Evolutionary conservation across 2,113 vertebrate species (phyloP).

Genomic region (Saguinus midas): DNA sequence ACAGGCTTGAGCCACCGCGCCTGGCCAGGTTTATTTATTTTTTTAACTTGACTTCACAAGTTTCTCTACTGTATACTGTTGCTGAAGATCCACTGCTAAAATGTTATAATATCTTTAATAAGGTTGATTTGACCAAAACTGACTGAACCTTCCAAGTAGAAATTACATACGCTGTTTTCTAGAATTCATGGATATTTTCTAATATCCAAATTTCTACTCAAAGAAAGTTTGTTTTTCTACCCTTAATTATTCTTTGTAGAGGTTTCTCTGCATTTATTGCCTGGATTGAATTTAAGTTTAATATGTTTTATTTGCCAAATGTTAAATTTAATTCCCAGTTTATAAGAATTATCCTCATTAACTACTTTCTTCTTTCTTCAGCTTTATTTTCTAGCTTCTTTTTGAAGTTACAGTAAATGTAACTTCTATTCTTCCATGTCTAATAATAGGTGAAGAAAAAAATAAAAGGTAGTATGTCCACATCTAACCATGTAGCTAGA

Average conservation of each 20-base stretch:
- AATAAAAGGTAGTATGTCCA: neutral
- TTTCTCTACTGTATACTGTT: neutral
- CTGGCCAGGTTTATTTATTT: neutral
- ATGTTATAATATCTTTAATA: neutral
- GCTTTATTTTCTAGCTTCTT: neutral
- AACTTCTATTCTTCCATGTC: neutral
- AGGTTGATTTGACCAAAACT: neutral
- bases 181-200: neutral
- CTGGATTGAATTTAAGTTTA: neutral
- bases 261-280: neutral
- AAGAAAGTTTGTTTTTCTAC: neutral
- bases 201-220: neutral
- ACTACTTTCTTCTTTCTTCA: neutral
- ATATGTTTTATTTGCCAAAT: neutral
- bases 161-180: neutral
- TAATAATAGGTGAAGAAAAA: neutral
- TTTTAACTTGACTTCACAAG: neutral
- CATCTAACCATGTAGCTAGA: neutral
- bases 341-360: neutral
- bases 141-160: neutral
- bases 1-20: no score
- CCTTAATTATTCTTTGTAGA: neutral
- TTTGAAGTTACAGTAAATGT: neutral
- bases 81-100: neutral
- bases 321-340: neutral